Evolutionary conservation across 2,113 vertebrate species (phyloP), one percentile per base, ranked within the genome.

Genomic region (Scartelaos histophorus): DNA sequence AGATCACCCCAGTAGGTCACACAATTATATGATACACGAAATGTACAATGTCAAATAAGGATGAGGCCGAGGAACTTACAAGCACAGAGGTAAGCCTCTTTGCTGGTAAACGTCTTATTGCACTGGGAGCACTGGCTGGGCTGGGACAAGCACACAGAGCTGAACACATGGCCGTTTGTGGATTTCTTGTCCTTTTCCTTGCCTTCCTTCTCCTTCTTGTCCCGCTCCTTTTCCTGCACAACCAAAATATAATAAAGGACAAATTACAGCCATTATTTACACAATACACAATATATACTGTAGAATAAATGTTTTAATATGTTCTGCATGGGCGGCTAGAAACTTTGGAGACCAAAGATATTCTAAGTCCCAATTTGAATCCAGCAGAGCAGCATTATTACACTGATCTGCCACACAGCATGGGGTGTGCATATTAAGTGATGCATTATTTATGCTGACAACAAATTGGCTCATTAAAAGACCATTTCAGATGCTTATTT

Each of bases 181-280:
- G 72, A 82, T 89, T 95, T 97, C 90, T 95, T 98, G 79, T 98
- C 96, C 73, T 95, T 97, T 17, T 96, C 95, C 75, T 95, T 97
- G 51, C 92, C 90, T 53, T 96, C 97, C 70, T 88, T 92, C 22
- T 97, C 95, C 73, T 89, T 94, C 58, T 95, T 97, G 7, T 94
- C 89, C 79, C 95, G 95, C 0, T 98, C 96, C 58, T 95, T 96
- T 87, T 97, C 96, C 90, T 97, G 94, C 78, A 93, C 88, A 92
- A 11, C 51, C 7, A 54, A 54, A 54, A n/a, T n/a, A 56, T 49
- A 19, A 65, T 12, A 60, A 5, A 53, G 60, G 66, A 75, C 17
- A 62, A 71, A 7, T 24, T 16, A 7, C n/a, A 22, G 25, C 0
- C 13, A 53, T 19, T 2, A 58, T 16, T 51, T 72, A 25, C 22